Base-by-base conservation (phyloP, 2,797 vertebrate species). In the Cyclopterus lumpus region DNA sequence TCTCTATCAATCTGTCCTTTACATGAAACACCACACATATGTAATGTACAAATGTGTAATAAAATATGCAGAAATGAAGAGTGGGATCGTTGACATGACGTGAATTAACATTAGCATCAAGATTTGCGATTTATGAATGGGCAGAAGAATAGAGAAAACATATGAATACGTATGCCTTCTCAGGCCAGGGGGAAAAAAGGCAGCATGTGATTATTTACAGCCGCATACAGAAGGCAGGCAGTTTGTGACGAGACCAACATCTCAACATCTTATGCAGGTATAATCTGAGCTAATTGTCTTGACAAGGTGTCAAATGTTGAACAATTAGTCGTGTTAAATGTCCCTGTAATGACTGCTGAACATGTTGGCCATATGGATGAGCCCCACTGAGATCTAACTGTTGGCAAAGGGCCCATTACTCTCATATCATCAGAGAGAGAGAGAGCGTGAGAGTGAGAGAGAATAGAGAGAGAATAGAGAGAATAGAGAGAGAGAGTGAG, bases 281-380 rank as follows among this genome's bases (percentile, higher is more conserved):
- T 87, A 76, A 88, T 91, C 82, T 83, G 18, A 75, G 64, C 71
- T 84, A 88, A 93, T 82, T 78, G 87, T 84, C 82, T 83, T 86
- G 88, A 91, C 90, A 91, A 89, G 86, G 84, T 91, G 89, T 92
- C 88, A 89, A 89, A 91, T 77, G 81, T 87, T 87, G 76, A 88
- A 90, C 91, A 89, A 85, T 91, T 92, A 92, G 82, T 88, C 7
- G 70, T 85, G 91, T 87, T 92, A 93, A 92, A 93, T 82, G 87
- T 82, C 75, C 82, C 81, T 60, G 55, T 71, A 90, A 90, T 84
- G 83, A 87, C 81, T 86, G 78, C 77, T 66, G 80, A 90, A 89
- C 91, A 91, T 81, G 76, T 53, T 64, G 82, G 85, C 78, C 58
- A 78, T 87, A 86, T 90, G 86, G 91, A 93, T 81, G 71, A 78